Conservation (phyloP, 92 coral and sea anemone species). For the Montipora capitata region DNA sequence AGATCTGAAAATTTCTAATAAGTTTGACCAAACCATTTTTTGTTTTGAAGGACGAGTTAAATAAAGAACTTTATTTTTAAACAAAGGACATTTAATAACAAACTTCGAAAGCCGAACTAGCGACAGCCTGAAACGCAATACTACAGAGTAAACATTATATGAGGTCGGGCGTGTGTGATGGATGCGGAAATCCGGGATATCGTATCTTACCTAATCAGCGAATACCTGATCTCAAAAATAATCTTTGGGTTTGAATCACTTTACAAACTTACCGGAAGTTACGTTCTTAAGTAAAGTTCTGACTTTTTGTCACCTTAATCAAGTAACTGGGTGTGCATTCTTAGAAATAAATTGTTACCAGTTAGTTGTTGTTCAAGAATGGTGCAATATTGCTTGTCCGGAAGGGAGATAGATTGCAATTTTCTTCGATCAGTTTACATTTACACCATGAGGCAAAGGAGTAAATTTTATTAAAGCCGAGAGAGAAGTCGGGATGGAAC, state of each 20-base stretch:
- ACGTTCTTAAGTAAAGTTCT: not conserved
- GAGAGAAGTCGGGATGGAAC: no score
- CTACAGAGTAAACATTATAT: no score
- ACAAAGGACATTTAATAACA: not conserved
- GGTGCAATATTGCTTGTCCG: no score
- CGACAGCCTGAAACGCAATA: no score
- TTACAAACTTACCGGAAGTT: not conserved
- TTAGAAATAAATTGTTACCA: no score
- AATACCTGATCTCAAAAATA: not conserved
- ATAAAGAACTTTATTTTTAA: not conserved
- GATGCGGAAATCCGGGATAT: not conserved
- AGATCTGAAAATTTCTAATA: no score
- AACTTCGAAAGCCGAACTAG: not conserved
- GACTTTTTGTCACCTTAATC: not conserved
- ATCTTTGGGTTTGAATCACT: not conserved
- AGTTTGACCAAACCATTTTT: not conserved
- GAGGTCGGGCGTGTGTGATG: not conserved
- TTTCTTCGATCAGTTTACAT: no score
- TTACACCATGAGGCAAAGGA: no score
- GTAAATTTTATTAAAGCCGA: no score
- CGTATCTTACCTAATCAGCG: not conserved
- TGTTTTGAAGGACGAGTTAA: not conserved
- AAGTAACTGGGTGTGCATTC: not conserved
- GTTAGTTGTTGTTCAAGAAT: no score
- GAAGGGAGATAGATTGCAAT: no score